A percentile compares a stretch with the other conserved stretches of the same genome.
Evolutionary conservation across 2,888 invertebrate species (phyloP).

Genomic region (Lochmaea crataegi): DNA sequence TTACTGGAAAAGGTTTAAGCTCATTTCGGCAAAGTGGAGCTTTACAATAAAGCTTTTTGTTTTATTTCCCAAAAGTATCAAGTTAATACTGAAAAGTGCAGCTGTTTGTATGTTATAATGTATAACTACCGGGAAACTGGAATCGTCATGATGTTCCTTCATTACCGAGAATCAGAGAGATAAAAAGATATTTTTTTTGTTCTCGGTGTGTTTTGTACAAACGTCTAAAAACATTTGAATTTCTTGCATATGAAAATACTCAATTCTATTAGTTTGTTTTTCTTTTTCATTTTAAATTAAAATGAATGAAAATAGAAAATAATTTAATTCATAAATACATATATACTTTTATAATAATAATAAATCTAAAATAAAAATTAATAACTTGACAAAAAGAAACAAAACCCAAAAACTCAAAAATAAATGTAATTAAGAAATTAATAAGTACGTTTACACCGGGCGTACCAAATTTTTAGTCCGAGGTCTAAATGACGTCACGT

Average conservation of each 20-base stretch:
- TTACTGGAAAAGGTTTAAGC: not conserved
- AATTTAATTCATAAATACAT: too few species aligned
- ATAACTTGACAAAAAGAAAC: too few species aligned
- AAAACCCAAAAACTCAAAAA: too few species aligned
- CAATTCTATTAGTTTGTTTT: too few species aligned
- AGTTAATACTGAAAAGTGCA: slow-evolving; percentile 3
- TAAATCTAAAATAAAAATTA: too few species aligned
- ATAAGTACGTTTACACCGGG: too few species aligned
- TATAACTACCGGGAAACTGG: slow-evolving; percentile 5
- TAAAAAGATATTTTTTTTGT: not conserved
- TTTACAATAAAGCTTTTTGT: not conserved
- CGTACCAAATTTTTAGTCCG: too few species aligned
- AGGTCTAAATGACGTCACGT: too few species aligned
- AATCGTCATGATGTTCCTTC: not conserved
- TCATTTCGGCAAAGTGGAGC: not conserved
- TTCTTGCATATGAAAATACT: not conserved
- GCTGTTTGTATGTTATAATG: not conserved
- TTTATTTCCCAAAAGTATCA: slow-evolving; percentile 2
- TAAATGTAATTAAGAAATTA: too few species aligned
- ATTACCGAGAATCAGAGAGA: not conserved
- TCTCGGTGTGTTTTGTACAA: not conserved
- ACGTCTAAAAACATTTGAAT: not conserved
- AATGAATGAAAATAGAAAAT: too few species aligned
- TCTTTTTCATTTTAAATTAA: too few species aligned
- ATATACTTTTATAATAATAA: too few species aligned